A percentile compares a stretch with the other conserved stretches of the same genome.
Evolutionary conservation across 2,888 invertebrate species (phyloP).

Genomic region (Trichopoda pennipes): DNA sequence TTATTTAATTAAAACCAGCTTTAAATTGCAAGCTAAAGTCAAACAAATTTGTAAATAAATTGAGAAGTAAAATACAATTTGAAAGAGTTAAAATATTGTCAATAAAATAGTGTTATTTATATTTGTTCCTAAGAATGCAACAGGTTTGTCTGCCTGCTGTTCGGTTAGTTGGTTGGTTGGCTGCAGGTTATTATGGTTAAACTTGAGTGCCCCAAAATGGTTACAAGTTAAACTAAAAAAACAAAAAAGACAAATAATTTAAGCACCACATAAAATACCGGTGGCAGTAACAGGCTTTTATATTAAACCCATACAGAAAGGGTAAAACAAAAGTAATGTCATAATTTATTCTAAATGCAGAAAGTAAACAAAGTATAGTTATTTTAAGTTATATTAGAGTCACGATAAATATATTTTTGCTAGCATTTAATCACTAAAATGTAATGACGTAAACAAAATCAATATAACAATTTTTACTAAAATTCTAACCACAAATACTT

Average conservation of each 20-base stretch:
- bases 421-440: too few species aligned
- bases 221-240: conserved; percentile 48
- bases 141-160: conserved; percentile 18
- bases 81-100: conserved; percentile 11
- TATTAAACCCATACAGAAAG: background rate
- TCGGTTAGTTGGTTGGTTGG: conserved; percentile 39
- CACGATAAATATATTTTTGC: too few species aligned
- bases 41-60: conserved; percentile 58
- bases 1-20: conserved; percentile 2
- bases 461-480: too few species aligned
- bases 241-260: conserved; percentile 58
- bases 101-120: conserved; percentile 16
- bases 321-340: background rate
- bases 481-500: too few species aligned
- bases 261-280: conserved; percentile 55
- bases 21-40: conserved; percentile 19
- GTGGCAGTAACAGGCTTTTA: conserved; percentile 47
- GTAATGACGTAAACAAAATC: too few species aligned
- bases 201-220: conserved; percentile 66
- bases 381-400: too few species aligned
- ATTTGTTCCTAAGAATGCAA: conserved; percentile 36
- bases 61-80: conserved; percentile 40
- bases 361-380: too few species aligned
- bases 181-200: conserved; percentile 54
- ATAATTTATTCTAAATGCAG: too few species aligned